Conservation (phyloP, 2,113 vertebrate genomes). For the Phalacrocorax aristotelis region DNA sequence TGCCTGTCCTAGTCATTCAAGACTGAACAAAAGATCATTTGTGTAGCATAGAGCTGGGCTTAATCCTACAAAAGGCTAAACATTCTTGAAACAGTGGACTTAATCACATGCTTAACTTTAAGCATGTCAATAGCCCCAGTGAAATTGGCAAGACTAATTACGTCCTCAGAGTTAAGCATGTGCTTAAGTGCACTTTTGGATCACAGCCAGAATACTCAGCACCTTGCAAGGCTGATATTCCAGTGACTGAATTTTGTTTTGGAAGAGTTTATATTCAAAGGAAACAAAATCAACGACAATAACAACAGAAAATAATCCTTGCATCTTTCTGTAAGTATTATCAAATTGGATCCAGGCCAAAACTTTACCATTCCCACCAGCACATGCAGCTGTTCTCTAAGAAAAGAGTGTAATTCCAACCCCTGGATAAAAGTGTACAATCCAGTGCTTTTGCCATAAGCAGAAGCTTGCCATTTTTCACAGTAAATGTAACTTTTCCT, state of each 20-base stretch:
- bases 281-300: background rate
- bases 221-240: background rate
- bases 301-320: background rate
- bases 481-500: constrained; percentile 16
- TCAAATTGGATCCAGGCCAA: constrained; percentile 41
- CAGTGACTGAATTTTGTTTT: background rate
- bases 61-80: constrained; percentile 44
- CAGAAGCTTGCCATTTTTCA: constrained; percentile 8
- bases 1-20: constrained; percentile 41
- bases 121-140: constrained; percentile 2
- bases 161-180: constrained; percentile 23
- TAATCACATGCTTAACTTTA: constrained; percentile 43
- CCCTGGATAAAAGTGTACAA: constrained; percentile 42
- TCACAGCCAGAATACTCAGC: background rate
- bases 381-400: constrained; percentile 48
- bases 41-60: background rate
- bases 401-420: constrained; percentile 54
- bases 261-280: background rate
- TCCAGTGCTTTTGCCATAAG: constrained; percentile 17
- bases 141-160: constrained; percentile 39
- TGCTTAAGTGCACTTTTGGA: constrained; percentile 48
- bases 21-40: constrained; percentile 23
- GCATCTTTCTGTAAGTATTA: background rate
- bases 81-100: constrained; percentile 1
- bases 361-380: constrained; percentile 43